A percentile compares a stretch with the other conserved stretches of the same genome.
Evolutionary conservation across 2,797 vertebrate genomes (phyloP).

Genomic region (Psittacula echo): DNA sequence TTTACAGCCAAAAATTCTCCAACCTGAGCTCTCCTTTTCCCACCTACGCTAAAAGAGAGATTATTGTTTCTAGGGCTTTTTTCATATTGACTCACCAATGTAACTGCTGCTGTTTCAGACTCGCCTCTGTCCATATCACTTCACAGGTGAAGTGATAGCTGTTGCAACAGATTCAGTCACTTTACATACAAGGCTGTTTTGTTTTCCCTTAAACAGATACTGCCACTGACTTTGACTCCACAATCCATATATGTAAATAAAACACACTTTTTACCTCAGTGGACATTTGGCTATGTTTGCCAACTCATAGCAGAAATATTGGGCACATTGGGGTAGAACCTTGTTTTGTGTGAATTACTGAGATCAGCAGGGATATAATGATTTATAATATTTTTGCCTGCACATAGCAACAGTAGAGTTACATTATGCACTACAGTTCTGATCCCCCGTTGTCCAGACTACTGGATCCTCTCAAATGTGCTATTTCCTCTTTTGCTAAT

Average conservation of each 20-base stretch:
- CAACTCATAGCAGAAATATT: neutral
- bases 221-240: neutral
- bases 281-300: neutral
- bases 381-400: neutral
- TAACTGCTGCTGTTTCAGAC: neutral
- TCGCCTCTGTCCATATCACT: neutral
- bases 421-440: neutral
- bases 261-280: neutral
- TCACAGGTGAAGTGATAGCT: neutral
- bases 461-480: neutral
- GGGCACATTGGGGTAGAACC: neutral
- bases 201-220: neutral
- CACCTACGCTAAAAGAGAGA: neutral
- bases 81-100: neutral
- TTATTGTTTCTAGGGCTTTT: neutral
- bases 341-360: neutral
- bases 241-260: neutral
- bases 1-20: neutral
- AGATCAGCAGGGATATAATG: neutral
- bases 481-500: neutral
- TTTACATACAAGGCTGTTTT: neutral
- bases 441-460: neutral
- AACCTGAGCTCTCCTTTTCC: neutral
- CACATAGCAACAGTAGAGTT: neutral
- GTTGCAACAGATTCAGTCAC: neutral